Conservation (phyloP, 2,888 invertebrate species). For the Eustalomyia histrio region DNA sequence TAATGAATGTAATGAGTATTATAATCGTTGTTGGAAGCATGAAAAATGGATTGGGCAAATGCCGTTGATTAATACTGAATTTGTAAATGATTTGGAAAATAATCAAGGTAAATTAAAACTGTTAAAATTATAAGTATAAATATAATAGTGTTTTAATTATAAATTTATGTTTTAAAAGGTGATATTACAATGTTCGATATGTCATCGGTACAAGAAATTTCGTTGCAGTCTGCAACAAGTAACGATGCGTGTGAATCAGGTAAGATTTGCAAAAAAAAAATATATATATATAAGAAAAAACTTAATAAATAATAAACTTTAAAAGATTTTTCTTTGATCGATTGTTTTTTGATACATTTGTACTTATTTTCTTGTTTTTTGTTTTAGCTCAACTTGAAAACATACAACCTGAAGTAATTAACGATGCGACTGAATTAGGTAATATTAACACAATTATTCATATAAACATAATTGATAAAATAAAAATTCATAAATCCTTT, state of each 20-base stretch:
- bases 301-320: too few relatives aligned
- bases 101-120: not conserved
- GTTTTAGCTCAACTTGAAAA: too few relatives aligned
- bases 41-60: slow-evolving; percentile 52
- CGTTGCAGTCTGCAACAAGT: not conserved
- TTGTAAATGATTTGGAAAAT: not conserved
- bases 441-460: not conserved
- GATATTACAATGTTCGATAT: not conserved
- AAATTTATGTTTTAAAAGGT: not conserved
- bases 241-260: not conserved
- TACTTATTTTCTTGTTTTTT: too few relatives aligned
- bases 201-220: not conserved
- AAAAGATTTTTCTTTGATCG: too few relatives aligned
- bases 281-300: too few relatives aligned
- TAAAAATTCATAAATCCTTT: too few relatives aligned
- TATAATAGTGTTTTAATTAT: not conserved
- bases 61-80: slow-evolving; percentile 13
- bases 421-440: not conserved
- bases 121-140: too few relatives aligned
- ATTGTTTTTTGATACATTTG: too few relatives aligned
- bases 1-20: slow-evolving; percentile 48
- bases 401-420: too few relatives aligned
- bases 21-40: slow-evolving; percentile 59
- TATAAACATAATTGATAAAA: too few relatives aligned
- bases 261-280: too few relatives aligned